Base-by-base conservation (phyloP, 2,888 invertebrate genomes). In the Entomobrya proxima region DNA sequence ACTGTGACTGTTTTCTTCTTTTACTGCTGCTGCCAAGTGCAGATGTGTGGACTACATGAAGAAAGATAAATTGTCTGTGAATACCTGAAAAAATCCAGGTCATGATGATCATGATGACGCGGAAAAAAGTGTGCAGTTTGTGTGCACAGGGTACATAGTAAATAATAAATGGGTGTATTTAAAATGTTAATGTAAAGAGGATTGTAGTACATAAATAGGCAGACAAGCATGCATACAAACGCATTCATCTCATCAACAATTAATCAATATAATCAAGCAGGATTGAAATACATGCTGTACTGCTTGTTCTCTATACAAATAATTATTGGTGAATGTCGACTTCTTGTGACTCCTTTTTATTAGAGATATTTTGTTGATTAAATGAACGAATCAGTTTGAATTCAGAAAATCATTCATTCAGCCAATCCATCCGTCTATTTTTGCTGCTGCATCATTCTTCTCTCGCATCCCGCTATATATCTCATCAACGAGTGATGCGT, bases 231-330 rank as follows among this genome's bases (percentile, higher is more conserved):
- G 30, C 30, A 74, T 18, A 74, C 47, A 55, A 50, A 44, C 18
- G 47, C 30, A 30, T 72, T 72, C 72, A 72, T 72, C 18, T 32
- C 44, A 47, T 72, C 78, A 78, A 61, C 78, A 64, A 78, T 81
- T 81, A 81, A 81, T 81, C 81, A 81, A 81, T 81, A 72, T 40
- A 69, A 67, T 79, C 52, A 76, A 55, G 58, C 13, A 27, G 40
- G 76, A 76, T 55, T 76, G 76, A 76, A 58, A 44, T 24, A 69
- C 21, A 69, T 52, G 18, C n/a, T n/a, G 76, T n/a, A 55, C 32
- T 52, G 18, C n/a, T 30, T 24, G 24, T 47, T 44, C 27, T 27
- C n/a, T 55, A 55, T 5, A 24, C 55, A 55, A 18, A 35, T 67
- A 13, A 30, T 35, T 35, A 32, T n/a, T 35, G 15, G 40, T 55